These are phyloP conservation scores for Macaria liturata DNA, from an alignment of 2,888 invertebrate genomes.

Conservation along the genomic window DNA sequence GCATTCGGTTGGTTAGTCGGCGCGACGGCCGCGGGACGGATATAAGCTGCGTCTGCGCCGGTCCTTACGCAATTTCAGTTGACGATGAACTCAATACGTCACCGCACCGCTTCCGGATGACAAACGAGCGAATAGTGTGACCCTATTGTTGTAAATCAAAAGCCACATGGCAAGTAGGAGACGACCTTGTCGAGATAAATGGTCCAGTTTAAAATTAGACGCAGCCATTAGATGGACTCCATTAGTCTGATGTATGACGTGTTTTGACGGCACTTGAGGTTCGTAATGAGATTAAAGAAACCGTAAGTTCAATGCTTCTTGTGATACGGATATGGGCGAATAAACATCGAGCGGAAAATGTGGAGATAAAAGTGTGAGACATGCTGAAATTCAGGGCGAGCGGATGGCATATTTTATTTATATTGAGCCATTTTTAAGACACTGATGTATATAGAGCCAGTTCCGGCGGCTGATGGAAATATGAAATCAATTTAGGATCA, in stretches of 20 bases:
- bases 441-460: slow-evolving; percentile 1
- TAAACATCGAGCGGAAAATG: slow-evolving; percentile 41
- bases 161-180: slow-evolving; percentile 51
- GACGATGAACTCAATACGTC: slow-evolving; percentile 79
- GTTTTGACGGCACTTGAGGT: slow-evolving; percentile 49
- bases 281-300: slow-evolving; percentile 39
- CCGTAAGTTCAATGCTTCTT: slow-evolving; percentile 33
- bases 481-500: no score
- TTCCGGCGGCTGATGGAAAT: slow-evolving; percentile 18
- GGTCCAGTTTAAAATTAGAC: slow-evolving; percentile 46
- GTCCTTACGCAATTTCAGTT: slow-evolving; percentile 76
- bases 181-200: slow-evolving; percentile 51
- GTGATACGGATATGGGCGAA: slow-evolving; percentile 23
- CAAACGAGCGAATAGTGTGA: slow-evolving; percentile 57
- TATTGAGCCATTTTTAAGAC: slow-evolving; percentile 14
- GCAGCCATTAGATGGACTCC: slow-evolving; percentile 45
- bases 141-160: slow-evolving; percentile 56
- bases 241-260: slow-evolving; percentile 45
- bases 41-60: slow-evolving; percentile 75
- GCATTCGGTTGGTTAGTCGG: slow-evolving; percentile 48
- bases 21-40: slow-evolving; percentile 52
- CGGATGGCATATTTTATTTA: slow-evolving; percentile 45
- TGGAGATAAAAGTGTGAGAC: slow-evolving; percentile 40
- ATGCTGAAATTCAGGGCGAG: slow-evolving; percentile 35
- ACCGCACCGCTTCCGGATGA: slow-evolving; percentile 72